phyloP scores from a whole-genome alignment of 1,140 invertebrate species.

The Diploscapter pachys region DNA sequence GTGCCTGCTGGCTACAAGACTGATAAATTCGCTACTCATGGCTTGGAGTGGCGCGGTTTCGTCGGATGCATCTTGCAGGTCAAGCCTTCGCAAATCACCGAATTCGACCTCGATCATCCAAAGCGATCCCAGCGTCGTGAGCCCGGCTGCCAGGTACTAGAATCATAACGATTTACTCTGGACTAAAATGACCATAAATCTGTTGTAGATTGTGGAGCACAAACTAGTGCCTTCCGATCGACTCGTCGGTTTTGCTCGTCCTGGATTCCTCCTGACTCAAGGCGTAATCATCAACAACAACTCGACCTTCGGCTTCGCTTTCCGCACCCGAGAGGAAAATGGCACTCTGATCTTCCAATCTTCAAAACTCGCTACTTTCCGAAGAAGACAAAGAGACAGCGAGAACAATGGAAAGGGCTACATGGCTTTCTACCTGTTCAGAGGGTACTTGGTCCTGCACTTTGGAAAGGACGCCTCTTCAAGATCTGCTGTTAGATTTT shows the following conservation, averaged over 20 bases:
- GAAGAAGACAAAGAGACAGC: slow-evolving; percentile 19
- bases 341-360: slow-evolving; percentile 53
- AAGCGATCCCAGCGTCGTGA: slow-evolving; percentile 49
- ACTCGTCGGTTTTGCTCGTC: slow-evolving; percentile 47
- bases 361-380: slow-evolving; percentile 16
- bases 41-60: slow-evolving; percentile 53
- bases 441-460: slow-evolving; percentile 49
- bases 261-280: slow-evolving; percentile 46
- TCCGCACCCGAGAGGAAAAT: slow-evolving; percentile 52
- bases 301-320: slow-evolving; percentile 48
- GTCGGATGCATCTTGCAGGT: slow-evolving; percentile 58
- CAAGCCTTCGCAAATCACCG: slow-evolving; percentile 47
- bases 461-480: slow-evolving; percentile 44
- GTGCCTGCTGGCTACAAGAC: slow-evolving; percentile 47
- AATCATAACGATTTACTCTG: too few relatives aligned
- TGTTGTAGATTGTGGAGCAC: slow-evolving; percentile 12
- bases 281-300: slow-evolving; percentile 31
- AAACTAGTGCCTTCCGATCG: slow-evolving; percentile 42
- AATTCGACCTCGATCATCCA: slow-evolving; percentile 55
- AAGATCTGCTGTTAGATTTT: neutral
- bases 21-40: slow-evolving; percentile 35
- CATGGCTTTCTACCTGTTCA: slow-evolving; percentile 53
- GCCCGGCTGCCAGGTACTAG: slow-evolving; percentile 44
- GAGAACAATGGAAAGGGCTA: slow-evolving; percentile 37
- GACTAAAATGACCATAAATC: too few relatives aligned